Evolutionary conservation across 64 coral and sea anemone genomes (phyloP), one percentile per base, ranked within the genome.

Genomic region (Acropora tenuis): DNA sequence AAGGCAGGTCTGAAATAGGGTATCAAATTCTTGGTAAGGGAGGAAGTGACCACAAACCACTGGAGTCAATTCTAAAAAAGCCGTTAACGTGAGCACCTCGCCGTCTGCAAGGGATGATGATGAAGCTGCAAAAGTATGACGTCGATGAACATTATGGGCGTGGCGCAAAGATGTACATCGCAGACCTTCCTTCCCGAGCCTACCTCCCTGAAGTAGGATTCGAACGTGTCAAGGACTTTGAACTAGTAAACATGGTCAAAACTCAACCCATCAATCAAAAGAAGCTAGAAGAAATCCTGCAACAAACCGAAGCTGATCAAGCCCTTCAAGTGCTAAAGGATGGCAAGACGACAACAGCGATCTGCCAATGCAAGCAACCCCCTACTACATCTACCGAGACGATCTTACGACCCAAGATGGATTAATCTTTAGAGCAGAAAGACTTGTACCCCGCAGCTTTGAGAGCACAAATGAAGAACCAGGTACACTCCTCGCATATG

Each of bases 41-140:
- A 41, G 44, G 66, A 69, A 86, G 59, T 10, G 79, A 86, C 42
- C 83, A 94, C 79, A 94, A 94, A 61, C 92, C 86, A 3, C 57
- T 94, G 2, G 86, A 43, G 76, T 8, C 41, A 0, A 93, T 93
- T 8, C 41, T 47, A 47, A 58, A 15, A 19, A 94, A 83, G 49
- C 86, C 86, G 6, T 73, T 93, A 47, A 46, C 5, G 5, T 48
- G 1, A 8, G 76, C 91, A 40, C 91, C 83, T 0, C 87, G 86
- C 17, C 20, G 84, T 1, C 84, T 88, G 6, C 91, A 91, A 61
- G 76, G 82, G 9, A 78, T 93, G 57, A 5, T 88, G 18, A 66
- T 93, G 42, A 88, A 69, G 59, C 8, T 80, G 0, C 82, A 86
- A 30, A 30, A 30, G 30, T 30, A 30, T 30, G 30, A 30, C 30